Evolutionary conservation across 2,113 vertebrate genomes (phyloP).

Genomic region (Chiloscyllium plagiosum): DNA sequence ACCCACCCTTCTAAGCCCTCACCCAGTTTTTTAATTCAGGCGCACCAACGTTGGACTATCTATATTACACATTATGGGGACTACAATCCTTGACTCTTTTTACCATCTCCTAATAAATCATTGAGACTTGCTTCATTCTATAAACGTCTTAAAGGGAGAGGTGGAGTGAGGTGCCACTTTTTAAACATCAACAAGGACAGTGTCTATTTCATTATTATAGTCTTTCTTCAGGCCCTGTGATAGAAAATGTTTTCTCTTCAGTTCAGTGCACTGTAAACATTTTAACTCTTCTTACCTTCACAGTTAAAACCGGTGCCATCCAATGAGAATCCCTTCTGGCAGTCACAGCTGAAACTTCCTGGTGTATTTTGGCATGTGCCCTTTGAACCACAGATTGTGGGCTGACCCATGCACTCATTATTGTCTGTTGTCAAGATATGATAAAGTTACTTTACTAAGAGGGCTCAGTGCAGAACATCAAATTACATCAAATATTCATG

Average conservation of each 20-base stretch:
- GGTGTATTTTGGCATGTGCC: constrained; percentile 76
- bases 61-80: not conserved
- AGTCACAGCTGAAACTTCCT: constrained; percentile 86
- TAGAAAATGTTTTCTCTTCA: not conserved
- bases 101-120: not conserved
- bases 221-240: not conserved
- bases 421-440: constrained; percentile 62
- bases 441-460: not conserved
- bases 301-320: constrained; percentile 70
- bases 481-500: not conserved
- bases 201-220: not conserved
- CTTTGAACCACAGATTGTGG: constrained; percentile 64
- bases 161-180: not conserved
- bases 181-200: not conserved
- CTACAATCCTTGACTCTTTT: not conserved
- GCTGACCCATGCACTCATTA: constrained; percentile 73
- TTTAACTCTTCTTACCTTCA: constrained; percentile 61
- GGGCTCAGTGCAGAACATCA: not conserved
- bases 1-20: too few relatives aligned
- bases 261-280: not conserved
- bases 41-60: not conserved
- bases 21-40: not conserved
- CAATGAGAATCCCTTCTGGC: constrained; percentile 77
- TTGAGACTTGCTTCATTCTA: not conserved
- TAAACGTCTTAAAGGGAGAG: not conserved